Evolutionary conservation across 2,888 invertebrate genomes (phyloP).

Genomic region (Chironomus tentans): DNA sequence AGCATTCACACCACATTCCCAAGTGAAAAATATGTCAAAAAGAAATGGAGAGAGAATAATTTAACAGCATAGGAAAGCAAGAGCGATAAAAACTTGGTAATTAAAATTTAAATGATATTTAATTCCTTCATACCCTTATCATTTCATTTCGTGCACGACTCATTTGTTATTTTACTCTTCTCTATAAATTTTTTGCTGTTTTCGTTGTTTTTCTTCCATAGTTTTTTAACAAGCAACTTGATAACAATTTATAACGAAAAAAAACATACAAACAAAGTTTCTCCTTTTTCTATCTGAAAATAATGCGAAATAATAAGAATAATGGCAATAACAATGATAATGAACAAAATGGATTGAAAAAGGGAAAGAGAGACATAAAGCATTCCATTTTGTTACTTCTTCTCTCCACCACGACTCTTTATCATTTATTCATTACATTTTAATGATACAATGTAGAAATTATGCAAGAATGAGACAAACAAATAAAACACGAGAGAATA

Average conservation of each 20-base stretch:
- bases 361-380: too few relatives aligned
- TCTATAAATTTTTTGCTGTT: not conserved
- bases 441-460: not conserved
- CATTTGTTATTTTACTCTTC: not conserved
- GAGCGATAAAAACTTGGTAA: not conserved
- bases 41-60: too few relatives aligned
- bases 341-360: not conserved
- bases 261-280: too few relatives aligned
- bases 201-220: too few relatives aligned
- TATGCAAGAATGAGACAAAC: not conserved
- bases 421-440: not conserved
- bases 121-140: not conserved
- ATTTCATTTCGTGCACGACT: not conserved
- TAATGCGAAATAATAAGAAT: too few relatives aligned
- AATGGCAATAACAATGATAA: not conserved
- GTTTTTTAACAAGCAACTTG: not conserved
- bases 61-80: too few relatives aligned
- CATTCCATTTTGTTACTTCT: too few relatives aligned
- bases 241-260: not conserved
- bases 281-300: too few relatives aligned
- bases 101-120: slow-evolving; percentile 3
- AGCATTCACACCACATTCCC: too few relatives aligned
- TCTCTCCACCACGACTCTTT: not conserved
- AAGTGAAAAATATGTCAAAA: too few relatives aligned
- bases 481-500: not conserved